Evolutionary conservation across 2,113 vertebrate genomes (phyloP).

Genomic region (Parotia lawesii): DNA sequence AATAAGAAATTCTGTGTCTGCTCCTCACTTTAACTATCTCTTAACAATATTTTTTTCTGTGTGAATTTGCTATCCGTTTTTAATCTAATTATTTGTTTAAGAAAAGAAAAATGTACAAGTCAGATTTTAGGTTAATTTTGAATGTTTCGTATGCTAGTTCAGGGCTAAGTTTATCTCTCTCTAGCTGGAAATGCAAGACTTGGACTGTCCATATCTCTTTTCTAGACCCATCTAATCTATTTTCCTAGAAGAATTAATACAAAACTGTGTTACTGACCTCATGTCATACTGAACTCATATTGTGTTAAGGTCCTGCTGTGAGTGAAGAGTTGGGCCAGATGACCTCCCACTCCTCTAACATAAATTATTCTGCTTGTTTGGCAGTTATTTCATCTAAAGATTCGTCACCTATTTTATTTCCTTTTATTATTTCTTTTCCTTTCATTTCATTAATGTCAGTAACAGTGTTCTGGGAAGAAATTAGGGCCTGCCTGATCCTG

Average conservation of each 20-base stretch:
- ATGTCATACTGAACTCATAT: background rate
- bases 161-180: background rate
- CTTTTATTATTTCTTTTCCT: background rate
- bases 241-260: background rate
- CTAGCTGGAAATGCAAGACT: background rate
- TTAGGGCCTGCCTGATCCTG: background rate
- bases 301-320: background rate
- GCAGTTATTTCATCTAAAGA: background rate
- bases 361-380: slow-evolving; percentile 1
- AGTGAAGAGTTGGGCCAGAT: background rate
- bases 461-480: background rate
- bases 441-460: background rate
- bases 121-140: background rate
- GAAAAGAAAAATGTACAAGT: background rate
- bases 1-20: background rate
- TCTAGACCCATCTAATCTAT: background rate
- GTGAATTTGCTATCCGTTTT: background rate
- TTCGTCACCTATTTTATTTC: background rate
- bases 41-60: background rate
- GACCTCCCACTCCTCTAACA: background rate
- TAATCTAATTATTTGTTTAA: background rate
- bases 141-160: background rate
- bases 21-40: background rate
- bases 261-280: slow-evolving; percentile 8
- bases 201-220: background rate